phyloP scores from a whole-genome alignment of 2,797 vertebrate genomes.

The Erithacus rubecula region DNA sequence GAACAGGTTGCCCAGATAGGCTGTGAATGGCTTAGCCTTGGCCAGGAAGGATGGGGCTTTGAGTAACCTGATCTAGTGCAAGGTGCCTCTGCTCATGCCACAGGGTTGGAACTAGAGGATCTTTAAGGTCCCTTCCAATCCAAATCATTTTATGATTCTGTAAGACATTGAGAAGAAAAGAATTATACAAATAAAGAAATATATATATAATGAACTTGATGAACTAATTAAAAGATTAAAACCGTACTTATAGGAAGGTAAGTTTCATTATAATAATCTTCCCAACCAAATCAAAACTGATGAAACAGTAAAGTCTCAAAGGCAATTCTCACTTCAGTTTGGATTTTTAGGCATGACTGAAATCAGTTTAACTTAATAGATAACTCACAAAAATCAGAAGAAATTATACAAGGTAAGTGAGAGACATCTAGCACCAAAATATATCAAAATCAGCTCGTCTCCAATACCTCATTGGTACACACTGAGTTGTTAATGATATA shows the following conservation, averaged over 20 bases:
- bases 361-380: neutral
- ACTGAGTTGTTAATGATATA: neutral
- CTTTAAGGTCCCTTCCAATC: neutral
- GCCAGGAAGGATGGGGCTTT: neutral
- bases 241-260: neutral
- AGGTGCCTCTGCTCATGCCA: neutral
- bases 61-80: neutral
- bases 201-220: neutral
- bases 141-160: neutral
- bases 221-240: neutral
- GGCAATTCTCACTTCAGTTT: neutral
- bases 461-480: neutral
- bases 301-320: neutral
- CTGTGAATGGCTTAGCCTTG: too few relatives aligned
- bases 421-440: neutral
- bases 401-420: neutral
- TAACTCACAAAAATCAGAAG: neutral
- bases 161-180: neutral
- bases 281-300: neutral
- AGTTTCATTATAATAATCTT: neutral
- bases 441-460: neutral
- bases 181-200: neutral
- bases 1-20: neutral
- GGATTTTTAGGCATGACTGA: neutral
- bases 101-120: neutral